Conservation (phyloP, 2,113 vertebrate species). For the Chloropsis hardwickii region DNA sequence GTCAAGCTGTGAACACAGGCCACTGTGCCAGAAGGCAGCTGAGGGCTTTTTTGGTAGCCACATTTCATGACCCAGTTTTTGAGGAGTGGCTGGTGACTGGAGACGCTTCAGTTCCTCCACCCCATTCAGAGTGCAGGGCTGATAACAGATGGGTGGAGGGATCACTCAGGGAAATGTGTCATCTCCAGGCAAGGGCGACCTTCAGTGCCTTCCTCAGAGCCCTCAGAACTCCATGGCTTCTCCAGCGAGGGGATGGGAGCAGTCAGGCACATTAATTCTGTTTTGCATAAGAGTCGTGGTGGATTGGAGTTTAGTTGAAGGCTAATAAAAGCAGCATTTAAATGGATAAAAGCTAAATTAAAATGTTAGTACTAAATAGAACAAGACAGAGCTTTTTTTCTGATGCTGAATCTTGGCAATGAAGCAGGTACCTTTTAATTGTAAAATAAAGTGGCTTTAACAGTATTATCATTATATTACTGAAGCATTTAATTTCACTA, state of each 20-base stretch:
- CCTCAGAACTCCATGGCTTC: neutral
- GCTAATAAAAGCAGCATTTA: conserved; percentile 45
- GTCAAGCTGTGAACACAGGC: neutral
- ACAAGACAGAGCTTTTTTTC: conserved; percentile 7
- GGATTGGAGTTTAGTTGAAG: neutral
- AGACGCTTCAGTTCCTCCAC: neutral
- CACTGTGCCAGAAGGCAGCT: neutral
- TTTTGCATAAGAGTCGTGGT: conserved; percentile 18
- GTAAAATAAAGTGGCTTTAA: conserved; percentile 28
- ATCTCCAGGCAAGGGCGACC: conserved; percentile 37
- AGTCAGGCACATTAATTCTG: neutral
- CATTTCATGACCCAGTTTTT: neutral
- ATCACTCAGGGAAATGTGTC: conserved; percentile 25
- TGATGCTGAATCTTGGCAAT: neutral
- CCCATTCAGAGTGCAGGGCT: neutral
- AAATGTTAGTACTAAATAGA: conserved; percentile 21
- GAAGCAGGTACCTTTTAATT: conserved; percentile 37
- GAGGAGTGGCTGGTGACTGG: neutral
- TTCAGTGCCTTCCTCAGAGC: neutral
- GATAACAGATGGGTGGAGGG: conserved; percentile 32
- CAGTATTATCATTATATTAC: neutral
- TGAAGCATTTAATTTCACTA: conserved; percentile 2
- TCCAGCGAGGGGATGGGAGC: conserved; percentile 1
- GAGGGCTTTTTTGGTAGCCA: neutral
- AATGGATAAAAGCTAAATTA: conserved; percentile 37